Conservation (phyloP, 2,113 vertebrate genomes). For the Ceyx cyanopectus region DNA sequence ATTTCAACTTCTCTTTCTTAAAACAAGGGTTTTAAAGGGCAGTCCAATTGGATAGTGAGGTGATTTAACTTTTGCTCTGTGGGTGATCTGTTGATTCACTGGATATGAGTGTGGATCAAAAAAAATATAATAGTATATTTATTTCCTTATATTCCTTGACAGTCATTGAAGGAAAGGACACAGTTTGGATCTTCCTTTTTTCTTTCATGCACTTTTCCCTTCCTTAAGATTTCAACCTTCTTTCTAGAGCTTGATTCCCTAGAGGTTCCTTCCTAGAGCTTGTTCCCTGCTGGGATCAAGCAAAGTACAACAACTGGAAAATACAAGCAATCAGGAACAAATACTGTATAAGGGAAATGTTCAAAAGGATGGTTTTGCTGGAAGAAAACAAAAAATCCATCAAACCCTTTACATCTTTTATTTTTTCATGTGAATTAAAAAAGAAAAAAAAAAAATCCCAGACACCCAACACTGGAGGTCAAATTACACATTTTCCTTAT, state of each 20-base stretch:
- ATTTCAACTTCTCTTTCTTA: background rate
- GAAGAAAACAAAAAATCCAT: background rate
- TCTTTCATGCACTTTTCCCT: background rate
- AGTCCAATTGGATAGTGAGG: background rate
- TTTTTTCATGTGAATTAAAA: background rate
- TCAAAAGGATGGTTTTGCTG: background rate
- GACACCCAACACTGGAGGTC: background rate
- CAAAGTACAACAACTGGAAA: background rate
- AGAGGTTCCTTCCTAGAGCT: background rate
- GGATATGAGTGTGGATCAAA: background rate
- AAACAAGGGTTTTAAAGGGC: background rate
- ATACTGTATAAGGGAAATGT: background rate
- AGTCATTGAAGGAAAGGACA: background rate
- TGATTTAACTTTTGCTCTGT: background rate
- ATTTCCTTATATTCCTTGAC: background rate
- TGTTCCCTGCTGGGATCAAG: background rate
- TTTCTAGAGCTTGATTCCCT: background rate
- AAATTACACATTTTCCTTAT: background rate
- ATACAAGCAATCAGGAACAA: background rate
- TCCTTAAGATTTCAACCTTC: background rate
- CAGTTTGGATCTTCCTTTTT: background rate
- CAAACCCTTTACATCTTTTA: background rate
- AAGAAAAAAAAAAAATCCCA: background rate
- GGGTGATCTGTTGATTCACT: background rate
- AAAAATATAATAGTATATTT: background rate